Evolutionary conservation across 2,888 invertebrate genomes (phyloP).

Genomic region (Rhamphomyia laevipes): DNA sequence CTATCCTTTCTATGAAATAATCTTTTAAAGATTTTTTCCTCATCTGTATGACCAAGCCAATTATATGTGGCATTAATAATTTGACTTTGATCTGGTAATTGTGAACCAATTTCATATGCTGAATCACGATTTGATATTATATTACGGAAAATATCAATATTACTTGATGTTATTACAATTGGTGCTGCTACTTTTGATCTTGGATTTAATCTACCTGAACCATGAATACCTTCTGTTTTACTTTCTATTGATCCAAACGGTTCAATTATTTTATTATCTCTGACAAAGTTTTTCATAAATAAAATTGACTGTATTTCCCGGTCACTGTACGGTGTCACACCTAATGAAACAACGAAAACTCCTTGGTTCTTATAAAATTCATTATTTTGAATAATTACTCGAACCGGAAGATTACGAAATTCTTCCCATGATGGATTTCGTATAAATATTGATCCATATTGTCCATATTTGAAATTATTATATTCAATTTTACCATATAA

Average conservation of each 20-base stretch:
- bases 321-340: constrained; percentile 77
- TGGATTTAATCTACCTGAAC: constrained; percentile 64
- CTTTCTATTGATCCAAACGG: constrained; percentile 56
- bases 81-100: constrained; percentile 87
- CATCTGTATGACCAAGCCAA: constrained; percentile 73
- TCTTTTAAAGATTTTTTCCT: constrained; percentile 60
- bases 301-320: constrained; percentile 66
- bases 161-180: constrained; percentile 81
- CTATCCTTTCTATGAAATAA: constrained; percentile 79
- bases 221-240: constrained; percentile 30
- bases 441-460: constrained; percentile 71
- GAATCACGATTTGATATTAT: constrained; percentile 85
- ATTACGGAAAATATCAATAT: constrained; percentile 79
- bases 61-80: constrained; percentile 88
- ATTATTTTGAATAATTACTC: constrained; percentile 69
- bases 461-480: constrained; percentile 76
- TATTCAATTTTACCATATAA: constrained; percentile 67
- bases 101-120: constrained; percentile 89
- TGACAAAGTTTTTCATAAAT: constrained; percentile 79
- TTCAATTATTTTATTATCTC: constrained; percentile 74
- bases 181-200: constrained; percentile 88
- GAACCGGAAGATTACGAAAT: constrained; percentile 61
- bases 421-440: constrained; percentile 71
- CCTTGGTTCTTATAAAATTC: constrained; percentile 83
- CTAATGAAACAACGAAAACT: constrained; percentile 74